These are phyloP conservation scores for Neodon shergylaensis DNA, from an alignment of 2,113 vertebrate genomes.

Conservation along the genomic window DNA sequence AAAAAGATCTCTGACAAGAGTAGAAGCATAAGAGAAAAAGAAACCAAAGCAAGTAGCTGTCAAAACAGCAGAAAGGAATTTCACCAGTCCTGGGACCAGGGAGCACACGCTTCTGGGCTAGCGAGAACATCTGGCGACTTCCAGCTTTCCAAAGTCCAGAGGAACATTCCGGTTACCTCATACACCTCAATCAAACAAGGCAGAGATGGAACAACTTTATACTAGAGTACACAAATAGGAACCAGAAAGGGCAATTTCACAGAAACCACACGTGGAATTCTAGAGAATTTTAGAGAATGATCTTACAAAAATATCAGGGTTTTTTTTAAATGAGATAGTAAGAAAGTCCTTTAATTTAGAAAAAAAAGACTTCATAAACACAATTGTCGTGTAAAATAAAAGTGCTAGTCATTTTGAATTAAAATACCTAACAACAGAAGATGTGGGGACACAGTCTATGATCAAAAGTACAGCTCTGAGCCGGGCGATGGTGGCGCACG, in stretches of 20 bases:
- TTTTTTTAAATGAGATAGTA: slow-evolving; percentile 9
- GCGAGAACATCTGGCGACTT: slow-evolving; percentile 94
- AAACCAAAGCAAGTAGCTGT: slow-evolving; percentile 83
- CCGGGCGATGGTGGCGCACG: too few relatives aligned
- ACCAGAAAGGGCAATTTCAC: slow-evolving; percentile 78
- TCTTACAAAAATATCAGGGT: slow-evolving; percentile 25
- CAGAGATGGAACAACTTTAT: slow-evolving; percentile 82
- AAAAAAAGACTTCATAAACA: slow-evolving; percentile 46
- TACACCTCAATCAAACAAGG: slow-evolving; percentile 85
- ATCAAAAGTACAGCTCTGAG: slow-evolving; percentile 74
- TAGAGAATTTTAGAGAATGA: slow-evolving; percentile 63
- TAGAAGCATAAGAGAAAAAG: slow-evolving; percentile 80
- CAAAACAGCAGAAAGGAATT: slow-evolving; percentile 87
- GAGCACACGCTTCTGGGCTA: slow-evolving; percentile 91
- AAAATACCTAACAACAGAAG: slow-evolving; percentile 75
- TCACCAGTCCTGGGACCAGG: slow-evolving; percentile 88
- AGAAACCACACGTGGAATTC: slow-evolving; percentile 69
- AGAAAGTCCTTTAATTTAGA: slow-evolving; percentile 67
- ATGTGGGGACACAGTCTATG: slow-evolving; percentile 45
- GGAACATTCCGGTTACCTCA: slow-evolving; percentile 92
- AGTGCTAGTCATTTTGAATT: slow-evolving; percentile 67
- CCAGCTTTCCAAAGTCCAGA: slow-evolving; percentile 88
- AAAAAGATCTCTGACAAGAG: slow-evolving; percentile 80
- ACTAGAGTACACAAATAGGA: slow-evolving; percentile 79
- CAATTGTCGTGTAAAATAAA: slow-evolving; percentile 63